These are phyloP conservation scores for Neoaliturus tenellus DNA, from an alignment of 2,888 invertebrate species.

Conservation along the genomic window DNA sequence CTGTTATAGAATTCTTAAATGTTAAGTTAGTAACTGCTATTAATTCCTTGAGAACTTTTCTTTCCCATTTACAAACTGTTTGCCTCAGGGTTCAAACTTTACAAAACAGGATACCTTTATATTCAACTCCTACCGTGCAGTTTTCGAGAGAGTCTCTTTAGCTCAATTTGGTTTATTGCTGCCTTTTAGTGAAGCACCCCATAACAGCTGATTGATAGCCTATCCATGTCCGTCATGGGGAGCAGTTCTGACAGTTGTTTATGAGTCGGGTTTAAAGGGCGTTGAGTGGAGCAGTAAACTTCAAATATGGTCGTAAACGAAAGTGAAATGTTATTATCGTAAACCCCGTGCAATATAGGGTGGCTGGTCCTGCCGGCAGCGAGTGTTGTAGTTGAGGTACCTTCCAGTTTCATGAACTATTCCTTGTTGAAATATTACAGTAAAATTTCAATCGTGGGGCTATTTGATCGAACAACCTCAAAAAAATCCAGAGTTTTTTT, in stretches of 20 bases:
- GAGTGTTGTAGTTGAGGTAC: neutral
- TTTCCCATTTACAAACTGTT: too few relatives aligned
- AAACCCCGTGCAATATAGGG: neutral
- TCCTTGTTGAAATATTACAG: neutral
- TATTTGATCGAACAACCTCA: too few relatives aligned
- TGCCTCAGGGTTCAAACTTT: too few relatives aligned
- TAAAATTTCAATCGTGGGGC: neutral
- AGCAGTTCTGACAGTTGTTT: neutral
- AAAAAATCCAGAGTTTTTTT: too few relatives aligned
- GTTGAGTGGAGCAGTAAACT: neutral
- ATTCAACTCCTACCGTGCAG: too few relatives aligned
- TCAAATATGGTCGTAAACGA: neutral
- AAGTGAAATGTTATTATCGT: neutral
- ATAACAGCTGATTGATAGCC: neutral
- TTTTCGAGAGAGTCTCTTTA: too few relatives aligned
- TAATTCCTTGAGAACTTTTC: too few relatives aligned
- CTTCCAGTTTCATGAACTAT: neutral
- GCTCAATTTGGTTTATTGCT: too few relatives aligned
- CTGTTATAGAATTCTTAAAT: too few relatives aligned
- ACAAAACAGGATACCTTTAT: too few relatives aligned
- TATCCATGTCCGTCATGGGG: neutral
- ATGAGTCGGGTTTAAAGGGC: neutral
- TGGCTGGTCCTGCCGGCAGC: neutral
- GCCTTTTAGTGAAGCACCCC: neutral
- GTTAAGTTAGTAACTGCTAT: too few relatives aligned